Percentiles rank a stretch among this genome's conserved stretches.
Conservation (phyloP, 1,140 invertebrate genomes). For the Bombyx mori region DNA sequence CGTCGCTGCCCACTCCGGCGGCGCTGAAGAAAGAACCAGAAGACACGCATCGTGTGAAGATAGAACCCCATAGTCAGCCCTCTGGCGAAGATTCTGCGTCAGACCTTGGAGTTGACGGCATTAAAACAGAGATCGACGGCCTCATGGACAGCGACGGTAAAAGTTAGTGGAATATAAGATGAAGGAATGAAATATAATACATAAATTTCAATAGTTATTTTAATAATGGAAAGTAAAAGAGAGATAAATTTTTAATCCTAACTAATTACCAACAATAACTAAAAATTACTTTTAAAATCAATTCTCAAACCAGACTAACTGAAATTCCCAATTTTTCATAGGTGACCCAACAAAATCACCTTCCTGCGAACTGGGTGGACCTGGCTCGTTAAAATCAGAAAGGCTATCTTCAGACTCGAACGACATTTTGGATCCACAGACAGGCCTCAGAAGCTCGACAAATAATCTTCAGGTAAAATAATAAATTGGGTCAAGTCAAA, state of each 20-base stretch:
- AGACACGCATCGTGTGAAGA: conserved; percentile 60
- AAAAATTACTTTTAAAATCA: too few species aligned
- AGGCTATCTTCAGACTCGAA: conserved; percentile 70
- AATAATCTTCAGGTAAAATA: conserved; percentile 54
- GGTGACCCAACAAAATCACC: conserved; percentile 70
- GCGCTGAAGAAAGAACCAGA: conserved; percentile 67
- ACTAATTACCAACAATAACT: too few species aligned
- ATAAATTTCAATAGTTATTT: too few species aligned
- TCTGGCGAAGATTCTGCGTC: conserved; percentile 39
- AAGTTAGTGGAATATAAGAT: not conserved
- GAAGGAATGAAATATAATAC: too few species aligned
- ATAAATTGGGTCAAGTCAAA: not conserved
- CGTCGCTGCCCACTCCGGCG: conserved; percentile 59
- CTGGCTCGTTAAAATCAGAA: conserved; percentile 67
- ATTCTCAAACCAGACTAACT: too few species aligned
- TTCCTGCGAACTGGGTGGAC: conserved; percentile 61
- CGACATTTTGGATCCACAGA: conserved; percentile 68
- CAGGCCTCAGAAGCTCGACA: conserved; percentile 54
- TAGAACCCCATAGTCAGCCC: conserved; percentile 60
- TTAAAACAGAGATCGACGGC: conserved; percentile 69
- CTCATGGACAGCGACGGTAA: conserved; percentile 67
- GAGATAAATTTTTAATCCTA: too few species aligned
- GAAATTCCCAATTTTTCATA: conserved; percentile 16
- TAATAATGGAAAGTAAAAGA: too few species aligned
- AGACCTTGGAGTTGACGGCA: conserved; percentile 61